Conservation (phyloP, 2,797 vertebrate genomes). For the Aldrovandia affinis region DNA sequence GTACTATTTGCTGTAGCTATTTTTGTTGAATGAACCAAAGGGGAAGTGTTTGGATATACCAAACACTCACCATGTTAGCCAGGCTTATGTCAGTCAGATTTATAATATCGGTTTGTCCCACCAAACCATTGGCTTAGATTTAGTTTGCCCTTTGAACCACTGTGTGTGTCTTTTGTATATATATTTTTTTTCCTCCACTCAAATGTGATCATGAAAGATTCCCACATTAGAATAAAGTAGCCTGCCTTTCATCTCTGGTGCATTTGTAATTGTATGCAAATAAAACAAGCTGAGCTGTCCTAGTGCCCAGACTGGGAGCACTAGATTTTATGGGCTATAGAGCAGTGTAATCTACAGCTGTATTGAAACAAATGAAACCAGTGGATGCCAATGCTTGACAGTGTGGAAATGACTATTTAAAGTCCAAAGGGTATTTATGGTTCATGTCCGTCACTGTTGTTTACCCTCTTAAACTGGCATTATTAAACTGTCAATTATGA, state of each 20-base stretch:
- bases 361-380: background rate
- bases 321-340: background rate
- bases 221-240: background rate
- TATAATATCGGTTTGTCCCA: no score
- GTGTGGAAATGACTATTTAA: background rate
- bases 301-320: background rate
- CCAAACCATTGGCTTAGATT: background rate
- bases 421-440: background rate
- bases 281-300: background rate
- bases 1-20: background rate
- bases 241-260: background rate
- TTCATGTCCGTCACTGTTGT: background rate
- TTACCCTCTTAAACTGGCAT: background rate
- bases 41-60: no score
- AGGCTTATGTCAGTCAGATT: no score
- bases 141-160: background rate
- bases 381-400: background rate
- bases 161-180: background rate
- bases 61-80: no score
- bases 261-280: background rate
- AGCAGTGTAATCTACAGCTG: background rate
- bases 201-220: background rate
- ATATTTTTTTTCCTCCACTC: background rate
- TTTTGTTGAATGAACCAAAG: no score
- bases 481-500: conserved; percentile 9